These are phyloP conservation scores for Myiozetetes cayanensis DNA, from an alignment of 2,113 vertebrate genomes.

Conservation along the genomic window DNA sequence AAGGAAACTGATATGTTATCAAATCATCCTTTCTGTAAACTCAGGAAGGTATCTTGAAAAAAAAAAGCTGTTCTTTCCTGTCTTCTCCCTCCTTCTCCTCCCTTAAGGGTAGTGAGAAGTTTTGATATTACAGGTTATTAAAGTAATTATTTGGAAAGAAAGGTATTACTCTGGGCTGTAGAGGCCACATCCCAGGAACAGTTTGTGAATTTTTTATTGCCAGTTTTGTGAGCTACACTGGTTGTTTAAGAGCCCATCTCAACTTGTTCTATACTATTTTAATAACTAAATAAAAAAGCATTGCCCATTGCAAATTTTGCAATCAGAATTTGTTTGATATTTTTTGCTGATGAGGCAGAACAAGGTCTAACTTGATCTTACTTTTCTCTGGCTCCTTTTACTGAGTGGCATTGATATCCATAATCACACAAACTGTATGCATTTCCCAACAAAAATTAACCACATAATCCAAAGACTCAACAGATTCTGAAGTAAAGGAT, in stretches of 20 bases:
- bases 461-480: background rate
- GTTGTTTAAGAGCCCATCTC: background rate
- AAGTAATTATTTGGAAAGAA: constrained; percentile 45
- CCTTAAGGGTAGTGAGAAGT: background rate
- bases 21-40: background rate
- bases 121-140: constrained; percentile 42
- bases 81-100: background rate
- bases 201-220: background rate
- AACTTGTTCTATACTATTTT: background rate
- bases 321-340: constrained; percentile 1
- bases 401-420: background rate
- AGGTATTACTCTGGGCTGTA: background rate
- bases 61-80: background rate
- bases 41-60: background rate
- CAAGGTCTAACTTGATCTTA: constrained; percentile 9
- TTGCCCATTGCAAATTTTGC: background rate
- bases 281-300: background rate
- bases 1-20: background rate
- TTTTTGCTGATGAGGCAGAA: constrained; percentile 47
- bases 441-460: background rate
- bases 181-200: background rate
- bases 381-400: background rate
- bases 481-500: background rate
- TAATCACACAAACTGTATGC: background rate
- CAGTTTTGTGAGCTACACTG: background rate